These are phyloP conservation scores for Bombus vancouverensis DNA, from an alignment of 1,140 invertebrate genomes.

Conservation along the genomic window DNA sequence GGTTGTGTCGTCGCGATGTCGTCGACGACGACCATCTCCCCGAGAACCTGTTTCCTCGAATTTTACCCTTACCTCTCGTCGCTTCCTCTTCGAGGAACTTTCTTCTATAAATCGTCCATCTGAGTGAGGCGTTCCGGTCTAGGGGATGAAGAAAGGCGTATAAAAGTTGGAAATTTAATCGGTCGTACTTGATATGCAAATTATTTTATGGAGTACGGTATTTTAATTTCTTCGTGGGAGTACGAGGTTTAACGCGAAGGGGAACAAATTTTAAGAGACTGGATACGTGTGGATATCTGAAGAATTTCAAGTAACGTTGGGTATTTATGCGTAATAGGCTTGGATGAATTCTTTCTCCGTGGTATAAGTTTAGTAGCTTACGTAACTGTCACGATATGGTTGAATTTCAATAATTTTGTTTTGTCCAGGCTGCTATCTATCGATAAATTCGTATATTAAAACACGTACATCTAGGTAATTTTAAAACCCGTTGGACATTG, in stretches of 20 bases:
- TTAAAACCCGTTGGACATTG: too few relatives aligned
- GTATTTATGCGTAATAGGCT: neutral
- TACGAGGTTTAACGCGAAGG: neutral
- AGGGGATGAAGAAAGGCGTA: too few relatives aligned
- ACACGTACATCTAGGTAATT: too few relatives aligned
- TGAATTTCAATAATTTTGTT: neutral
- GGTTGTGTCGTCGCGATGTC: slow-evolving; percentile 48
- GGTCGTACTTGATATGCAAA: neutral
- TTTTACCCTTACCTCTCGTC: neutral
- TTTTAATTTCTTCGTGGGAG: neutral
- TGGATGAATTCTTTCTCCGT: neutral
- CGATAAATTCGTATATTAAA: neutral
- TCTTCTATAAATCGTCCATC: slow-evolving; percentile 16
- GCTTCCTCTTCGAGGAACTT: neutral
- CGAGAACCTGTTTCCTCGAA: slow-evolving; percentile 49
- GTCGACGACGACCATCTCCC: slow-evolving; percentile 33
- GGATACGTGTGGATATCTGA: neutral
- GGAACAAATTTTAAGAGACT: neutral
- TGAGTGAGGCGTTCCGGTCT: neutral
- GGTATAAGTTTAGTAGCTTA: neutral
- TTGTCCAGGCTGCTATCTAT: neutral
- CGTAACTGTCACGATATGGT: neutral
- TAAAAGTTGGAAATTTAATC: neutral
- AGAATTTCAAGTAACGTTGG: neutral
- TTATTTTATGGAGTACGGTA: neutral